Conservation (phyloP, 1,140 invertebrate genomes). For the Cydia fagiglandana region DNA sequence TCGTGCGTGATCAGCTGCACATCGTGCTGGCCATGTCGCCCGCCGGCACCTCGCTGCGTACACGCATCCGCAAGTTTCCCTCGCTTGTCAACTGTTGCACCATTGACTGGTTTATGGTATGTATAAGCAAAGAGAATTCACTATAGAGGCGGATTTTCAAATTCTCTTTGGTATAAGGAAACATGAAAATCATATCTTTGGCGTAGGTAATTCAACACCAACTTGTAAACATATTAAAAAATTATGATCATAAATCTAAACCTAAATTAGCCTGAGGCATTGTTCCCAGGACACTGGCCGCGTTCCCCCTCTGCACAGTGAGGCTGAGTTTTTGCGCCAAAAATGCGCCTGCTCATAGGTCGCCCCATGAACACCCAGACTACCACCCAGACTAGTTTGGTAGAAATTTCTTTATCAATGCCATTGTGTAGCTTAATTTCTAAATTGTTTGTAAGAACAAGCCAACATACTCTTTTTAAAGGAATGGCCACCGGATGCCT, state of each 20-base stretch:
- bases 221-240: too few relatives aligned
- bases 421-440: not conserved
- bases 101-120: slow-evolving; percentile 97
- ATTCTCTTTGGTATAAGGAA: not conserved
- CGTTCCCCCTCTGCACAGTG: too few relatives aligned
- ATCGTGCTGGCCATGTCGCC: slow-evolving; percentile 96
- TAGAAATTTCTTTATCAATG: too few relatives aligned
- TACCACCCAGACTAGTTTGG: too few relatives aligned
- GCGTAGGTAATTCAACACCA: too few relatives aligned
- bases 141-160: too few relatives aligned
- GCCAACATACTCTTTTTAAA: slow-evolving; percentile 49
- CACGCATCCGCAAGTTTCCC: slow-evolving; percentile 94
- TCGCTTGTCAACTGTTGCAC: slow-evolving; percentile 98
- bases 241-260: too few relatives aligned
- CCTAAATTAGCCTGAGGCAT: too few relatives aligned
- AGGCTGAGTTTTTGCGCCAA: too few relatives aligned
- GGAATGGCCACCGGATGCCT: slow-evolving; percentile 96
- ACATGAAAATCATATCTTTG: not conserved
- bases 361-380: too few relatives aligned
- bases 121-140: not conserved
- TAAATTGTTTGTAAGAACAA: not conserved
- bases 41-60: slow-evolving; percentile 91
- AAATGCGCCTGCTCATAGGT: too few relatives aligned
- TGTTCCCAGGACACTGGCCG: too few relatives aligned
- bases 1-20: slow-evolving; percentile 95